Percentiles rank a stretch among this genome's conserved stretches.
Conservation (phyloP, 2,113 vertebrate species). For the Oryzias melastigma region DNA sequence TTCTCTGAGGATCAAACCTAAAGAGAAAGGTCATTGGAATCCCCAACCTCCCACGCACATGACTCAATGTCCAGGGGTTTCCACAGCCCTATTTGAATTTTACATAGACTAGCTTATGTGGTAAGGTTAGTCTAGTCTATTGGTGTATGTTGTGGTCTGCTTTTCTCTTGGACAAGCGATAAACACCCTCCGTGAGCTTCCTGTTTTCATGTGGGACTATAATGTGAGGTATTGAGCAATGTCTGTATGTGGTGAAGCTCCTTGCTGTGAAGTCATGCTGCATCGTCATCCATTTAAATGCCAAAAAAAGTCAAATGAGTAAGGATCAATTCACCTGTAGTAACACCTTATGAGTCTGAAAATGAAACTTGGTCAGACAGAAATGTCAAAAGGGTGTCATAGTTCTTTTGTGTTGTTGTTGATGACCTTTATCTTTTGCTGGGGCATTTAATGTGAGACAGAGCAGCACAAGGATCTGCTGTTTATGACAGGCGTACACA, state of each 20-base stretch:
- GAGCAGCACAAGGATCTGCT: conserved; percentile 5
- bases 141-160: neutral
- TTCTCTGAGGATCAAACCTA: conserved; percentile 25
- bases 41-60: conserved; percentile 73
- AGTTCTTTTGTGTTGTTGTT: conserved; percentile 18
- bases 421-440: conserved; percentile 32
- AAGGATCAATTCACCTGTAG: conserved; percentile 39
- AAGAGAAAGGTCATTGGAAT: conserved; percentile 74
- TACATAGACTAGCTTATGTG: conserved; percentile 37
- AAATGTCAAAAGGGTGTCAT: conserved; percentile 22
- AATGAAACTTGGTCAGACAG: conserved; percentile 35
- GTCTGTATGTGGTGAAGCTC: neutral
- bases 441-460: neutral
- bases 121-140: conserved; percentile 3
- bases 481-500: conserved; percentile 3
- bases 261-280: neutral
- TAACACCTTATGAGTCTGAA: conserved; percentile 47
- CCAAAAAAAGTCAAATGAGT: conserved; percentile 53
- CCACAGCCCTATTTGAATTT: conserved; percentile 68
- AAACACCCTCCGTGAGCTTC: conserved; percentile 19
- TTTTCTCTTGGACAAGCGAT: neutral
- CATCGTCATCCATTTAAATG: conserved; percentile 16
- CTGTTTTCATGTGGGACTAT: conserved; percentile 8
- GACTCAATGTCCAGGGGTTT: conserved; percentile 80
- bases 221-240: neutral